These are phyloP conservation scores for Aleiodes sp. DNA, from an alignment of 1,140 invertebrate species.

Conservation along the genomic window DNA sequence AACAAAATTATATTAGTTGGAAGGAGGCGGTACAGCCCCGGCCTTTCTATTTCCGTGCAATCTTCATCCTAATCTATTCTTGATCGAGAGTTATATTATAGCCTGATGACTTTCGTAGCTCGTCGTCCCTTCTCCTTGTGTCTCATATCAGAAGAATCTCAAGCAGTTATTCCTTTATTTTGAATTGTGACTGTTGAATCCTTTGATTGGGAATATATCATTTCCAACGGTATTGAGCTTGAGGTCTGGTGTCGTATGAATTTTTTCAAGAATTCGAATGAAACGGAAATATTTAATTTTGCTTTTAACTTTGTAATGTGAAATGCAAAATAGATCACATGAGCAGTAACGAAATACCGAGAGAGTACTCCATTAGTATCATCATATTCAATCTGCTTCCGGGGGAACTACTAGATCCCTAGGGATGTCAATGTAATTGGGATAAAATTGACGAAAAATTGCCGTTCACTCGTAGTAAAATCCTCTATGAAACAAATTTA, in stretches of 20 bases:
- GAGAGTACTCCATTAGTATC: slow-evolving; percentile 20
- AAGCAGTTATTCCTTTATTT: too few relatives aligned
- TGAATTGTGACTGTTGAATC: too few relatives aligned
- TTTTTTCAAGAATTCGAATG: neutral
- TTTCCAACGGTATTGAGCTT: neutral
- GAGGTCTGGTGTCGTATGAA: neutral
- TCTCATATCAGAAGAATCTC: slow-evolving; percentile 5
- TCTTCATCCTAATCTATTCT: slow-evolving; percentile 26
- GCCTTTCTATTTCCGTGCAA: slow-evolving; percentile 2
- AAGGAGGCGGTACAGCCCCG: neutral
- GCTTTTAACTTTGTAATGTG: neutral
- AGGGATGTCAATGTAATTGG: slow-evolving; percentile 33
- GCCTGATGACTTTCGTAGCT: slow-evolving; percentile 10
- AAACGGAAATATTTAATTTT: neutral
- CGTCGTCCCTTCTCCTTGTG: neutral
- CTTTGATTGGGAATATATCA: neutral
- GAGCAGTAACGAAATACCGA: neutral
- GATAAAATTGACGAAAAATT: slow-evolving; percentile 52
- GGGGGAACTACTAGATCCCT: neutral
- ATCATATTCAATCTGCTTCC: slow-evolving; percentile 5
- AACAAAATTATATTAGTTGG: neutral
- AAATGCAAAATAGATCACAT: slow-evolving; percentile 43
- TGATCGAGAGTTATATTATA: slow-evolving; percentile 20
- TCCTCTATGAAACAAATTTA: neutral
- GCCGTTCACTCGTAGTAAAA: neutral